Evolutionary conservation across 1,140 invertebrate genomes (phyloP), one percentile per base, ranked within the genome.

Genomic region (Drosophila ogumai): DNA sequence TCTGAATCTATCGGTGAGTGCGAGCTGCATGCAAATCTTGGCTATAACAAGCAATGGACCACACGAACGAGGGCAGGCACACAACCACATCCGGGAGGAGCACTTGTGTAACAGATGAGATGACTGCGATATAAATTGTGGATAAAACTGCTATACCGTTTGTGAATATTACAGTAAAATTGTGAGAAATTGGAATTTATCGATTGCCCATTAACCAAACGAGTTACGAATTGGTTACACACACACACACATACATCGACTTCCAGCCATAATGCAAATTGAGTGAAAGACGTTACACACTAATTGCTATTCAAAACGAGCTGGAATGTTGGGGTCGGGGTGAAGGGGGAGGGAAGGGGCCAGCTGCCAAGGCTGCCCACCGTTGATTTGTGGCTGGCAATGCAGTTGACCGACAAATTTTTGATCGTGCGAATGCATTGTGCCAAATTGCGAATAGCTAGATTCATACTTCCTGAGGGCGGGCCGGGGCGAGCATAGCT

Each of bases 141-240:
- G 85, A 82, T 77, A 90, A 90, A 88, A 88, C 85, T 75, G 79
- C 73, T 81, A 82, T 82, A 85, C 82, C 82, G 76, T 84, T 86
- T 85, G 85, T 88, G 82, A 86, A 91, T 82, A 90, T 80, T 91
- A 79, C 79, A 87, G 84, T 80, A 91, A 91, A 90, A 82, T 90
- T 91, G 79, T 90, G 87, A 84, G 82, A 91, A 72, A 91, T 87
- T 81, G 87, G 82, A 91, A 91, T 91, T 91, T 91, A 91, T 91
- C 90, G 87, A 91, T 91, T 91, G 87, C 67, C 87, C 87, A 91
- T 91, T 87, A 91, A 91, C 87, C 87, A 87, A 91, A 86, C 81
- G 74, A 44, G 32, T 47, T 59, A 38, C 66, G 54, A 71, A 71
- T 72, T 46, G 43, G 15, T 49, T 59, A 41, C 22, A 25, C 46